phyloP scores from a whole-genome alignment of 2,888 invertebrate species.

The Nomada hirtipes region DNA sequence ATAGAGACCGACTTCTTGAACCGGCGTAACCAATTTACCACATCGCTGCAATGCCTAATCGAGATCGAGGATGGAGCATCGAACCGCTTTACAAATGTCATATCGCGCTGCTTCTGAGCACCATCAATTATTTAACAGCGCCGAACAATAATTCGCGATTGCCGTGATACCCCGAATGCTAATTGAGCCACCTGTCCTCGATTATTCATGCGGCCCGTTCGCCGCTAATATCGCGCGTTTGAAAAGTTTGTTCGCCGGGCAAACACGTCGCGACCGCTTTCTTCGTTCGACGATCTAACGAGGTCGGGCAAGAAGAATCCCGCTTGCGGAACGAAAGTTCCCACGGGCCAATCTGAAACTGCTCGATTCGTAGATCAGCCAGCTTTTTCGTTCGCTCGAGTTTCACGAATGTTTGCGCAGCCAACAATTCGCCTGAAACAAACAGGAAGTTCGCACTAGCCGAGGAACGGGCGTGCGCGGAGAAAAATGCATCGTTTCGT shows the following conservation, averaged over 20 bases:
- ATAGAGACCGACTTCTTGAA: too few species aligned
- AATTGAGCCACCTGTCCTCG: conserved; percentile 37
- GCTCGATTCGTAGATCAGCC: neutral
- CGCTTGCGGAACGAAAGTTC: conserved; percentile 4
- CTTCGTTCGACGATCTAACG: conserved; percentile 19
- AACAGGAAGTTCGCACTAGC: conserved; percentile 11
- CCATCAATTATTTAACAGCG: conserved; percentile 52
- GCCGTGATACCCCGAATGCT: conserved; percentile 24
- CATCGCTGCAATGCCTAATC: neutral
- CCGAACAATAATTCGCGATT: conserved; percentile 29
- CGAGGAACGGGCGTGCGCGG: neutral
- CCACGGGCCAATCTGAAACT: conserved; percentile 7
- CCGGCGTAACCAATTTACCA: too few species aligned
- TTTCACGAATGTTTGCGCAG: conserved; percentile 18
- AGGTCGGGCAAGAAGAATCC: neutral
- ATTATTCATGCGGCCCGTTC: conserved; percentile 45
- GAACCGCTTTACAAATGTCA: conserved; percentile 21
- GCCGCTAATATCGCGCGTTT: conserved; percentile 29
- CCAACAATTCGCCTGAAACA: neutral
- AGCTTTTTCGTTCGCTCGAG: neutral
- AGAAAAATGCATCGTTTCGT: neutral
- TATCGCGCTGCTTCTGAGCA: neutral
- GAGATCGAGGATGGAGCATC: neutral
- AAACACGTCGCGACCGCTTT: conserved; percentile 16
- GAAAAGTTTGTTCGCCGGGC: conserved; percentile 35